Conservation (phyloP, 1,140 invertebrate genomes). For the Archivesica marissinica region DNA sequence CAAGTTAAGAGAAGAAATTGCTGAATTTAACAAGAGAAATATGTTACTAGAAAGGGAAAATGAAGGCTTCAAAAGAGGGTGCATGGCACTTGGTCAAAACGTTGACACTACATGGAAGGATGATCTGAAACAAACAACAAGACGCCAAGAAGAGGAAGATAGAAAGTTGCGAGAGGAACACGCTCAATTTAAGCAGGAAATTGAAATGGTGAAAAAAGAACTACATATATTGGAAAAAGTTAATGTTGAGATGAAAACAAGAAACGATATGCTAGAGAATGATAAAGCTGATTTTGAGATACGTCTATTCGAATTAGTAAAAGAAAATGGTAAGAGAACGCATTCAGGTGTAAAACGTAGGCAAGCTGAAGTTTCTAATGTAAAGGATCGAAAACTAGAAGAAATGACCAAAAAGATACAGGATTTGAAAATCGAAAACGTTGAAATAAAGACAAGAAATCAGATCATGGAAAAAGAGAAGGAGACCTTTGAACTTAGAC, state of each 20-base stretch:
- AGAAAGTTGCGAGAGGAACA: conserved; percentile 46
- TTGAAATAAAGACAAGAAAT: conserved; percentile 28
- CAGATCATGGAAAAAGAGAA: conserved; percentile 51
- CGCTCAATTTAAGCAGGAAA: conserved; percentile 43
- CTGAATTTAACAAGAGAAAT: conserved; percentile 40
- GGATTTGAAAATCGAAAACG: conserved; percentile 39
- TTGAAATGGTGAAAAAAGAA: conserved; percentile 42
- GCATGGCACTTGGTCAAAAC: conserved; percentile 53
- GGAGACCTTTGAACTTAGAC: conserved; percentile 34
- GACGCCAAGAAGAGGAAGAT: conserved; percentile 58
- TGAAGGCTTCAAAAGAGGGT: conserved; percentile 56
- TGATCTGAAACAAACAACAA: conserved; percentile 48
- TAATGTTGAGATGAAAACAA: conserved; percentile 49
- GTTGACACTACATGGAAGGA: conserved; percentile 46
- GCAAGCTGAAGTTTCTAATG: background rate
- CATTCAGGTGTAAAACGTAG: conserved; percentile 26
- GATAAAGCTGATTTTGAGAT: conserved; percentile 56
- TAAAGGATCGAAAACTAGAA: conserved; percentile 32
- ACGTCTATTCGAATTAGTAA: conserved; percentile 39
- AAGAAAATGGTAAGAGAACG: conserved; percentile 32
- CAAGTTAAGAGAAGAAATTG: conserved; percentile 48
- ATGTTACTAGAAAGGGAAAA: conserved; percentile 37
- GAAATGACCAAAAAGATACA: conserved; percentile 22
- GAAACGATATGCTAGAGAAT: conserved; percentile 41
- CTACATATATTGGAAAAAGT: conserved; percentile 47